These are phyloP conservation scores for Cryptophagus acutangulus DNA, from an alignment of 2,888 invertebrate species.

Conservation along the genomic window DNA sequence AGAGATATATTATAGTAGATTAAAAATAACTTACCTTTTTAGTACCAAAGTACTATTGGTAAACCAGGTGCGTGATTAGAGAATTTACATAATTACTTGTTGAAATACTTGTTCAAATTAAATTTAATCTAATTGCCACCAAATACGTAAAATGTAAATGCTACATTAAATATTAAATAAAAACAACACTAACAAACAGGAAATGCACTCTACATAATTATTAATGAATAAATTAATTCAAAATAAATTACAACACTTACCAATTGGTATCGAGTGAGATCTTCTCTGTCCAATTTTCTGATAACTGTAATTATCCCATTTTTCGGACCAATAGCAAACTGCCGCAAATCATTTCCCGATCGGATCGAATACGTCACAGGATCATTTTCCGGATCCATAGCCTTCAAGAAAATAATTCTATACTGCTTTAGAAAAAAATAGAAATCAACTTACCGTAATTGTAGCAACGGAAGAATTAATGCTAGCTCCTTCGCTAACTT, in stretches of 20 bases:
- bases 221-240: conserved; percentile 23
- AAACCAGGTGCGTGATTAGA: too few relatives aligned
- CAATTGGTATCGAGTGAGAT: conserved; percentile 81
- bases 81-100: too few relatives aligned
- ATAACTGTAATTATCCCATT: conserved; percentile 88
- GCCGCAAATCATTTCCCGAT: conserved; percentile 84
- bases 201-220: too few relatives aligned
- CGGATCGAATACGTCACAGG: conserved; percentile 78
- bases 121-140: too few relatives aligned
- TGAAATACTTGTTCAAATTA: too few relatives aligned
- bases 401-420: conserved; percentile 49
- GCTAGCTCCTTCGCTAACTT: conserved; percentile 84
- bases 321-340: conserved; percentile 78
- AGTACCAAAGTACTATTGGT: too few relatives aligned
- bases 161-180: too few relatives aligned
- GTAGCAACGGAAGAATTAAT: conserved; percentile 81
- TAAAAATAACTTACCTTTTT: too few relatives aligned
- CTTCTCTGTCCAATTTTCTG: conserved; percentile 79
- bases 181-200: too few relatives aligned
- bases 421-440: background rate
- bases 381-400: conserved; percentile 85
- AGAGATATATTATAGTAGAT: too few relatives aligned
- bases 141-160: too few relatives aligned
- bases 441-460: conserved; percentile 55
- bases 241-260: conserved; percentile 48